Conservation (phyloP, 2,888 invertebrate species). For the Cheilosia impressa region DNA sequence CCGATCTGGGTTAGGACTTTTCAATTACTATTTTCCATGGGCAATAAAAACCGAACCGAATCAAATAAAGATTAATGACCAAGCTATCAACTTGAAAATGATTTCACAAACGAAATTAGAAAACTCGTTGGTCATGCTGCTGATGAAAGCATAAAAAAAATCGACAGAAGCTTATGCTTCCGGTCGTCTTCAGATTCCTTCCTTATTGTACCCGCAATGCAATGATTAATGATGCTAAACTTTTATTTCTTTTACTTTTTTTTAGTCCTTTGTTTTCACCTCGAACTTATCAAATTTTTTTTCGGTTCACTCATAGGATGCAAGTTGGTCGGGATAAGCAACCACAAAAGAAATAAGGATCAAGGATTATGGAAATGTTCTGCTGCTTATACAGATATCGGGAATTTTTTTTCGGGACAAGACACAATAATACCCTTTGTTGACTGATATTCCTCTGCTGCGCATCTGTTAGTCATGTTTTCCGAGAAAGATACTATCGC, state of each 20-base stretch:
- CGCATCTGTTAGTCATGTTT: not conserved
- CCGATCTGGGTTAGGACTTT: slow-evolving; percentile 22
- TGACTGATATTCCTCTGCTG: not conserved
- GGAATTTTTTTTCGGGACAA: not conserved
- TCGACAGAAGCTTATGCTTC: slow-evolving; percentile 29
- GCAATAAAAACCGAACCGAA: slow-evolving; percentile 31
- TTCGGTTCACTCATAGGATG: not conserved
- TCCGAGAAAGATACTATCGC: not conserved
- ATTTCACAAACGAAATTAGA: slow-evolving; percentile 60
- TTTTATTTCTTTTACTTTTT: slow-evolving; percentile 41
- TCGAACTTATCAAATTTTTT: slow-evolving; percentile 11
- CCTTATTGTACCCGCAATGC: slow-evolving; percentile 27
- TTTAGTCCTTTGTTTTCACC: slow-evolving; percentile 32
- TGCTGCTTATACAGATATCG: slow-evolving; percentile 3
- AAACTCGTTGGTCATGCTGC: slow-evolving; percentile 55
- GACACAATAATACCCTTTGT: not conserved
- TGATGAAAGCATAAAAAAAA: slow-evolving; percentile 47
- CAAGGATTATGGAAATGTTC: slow-evolving; percentile 24
- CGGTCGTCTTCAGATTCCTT: not conserved
- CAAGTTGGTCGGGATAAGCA: not conserved
- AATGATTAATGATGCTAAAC: slow-evolving; percentile 59
- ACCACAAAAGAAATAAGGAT: not conserved
- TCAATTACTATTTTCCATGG: slow-evolving; percentile 47
- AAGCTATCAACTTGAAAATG: slow-evolving; percentile 49
- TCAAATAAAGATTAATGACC: slow-evolving; percentile 68